phyloP scores from a whole-genome alignment of 2,113 vertebrate genomes.

The Coregonus clupeaformis region DNA sequence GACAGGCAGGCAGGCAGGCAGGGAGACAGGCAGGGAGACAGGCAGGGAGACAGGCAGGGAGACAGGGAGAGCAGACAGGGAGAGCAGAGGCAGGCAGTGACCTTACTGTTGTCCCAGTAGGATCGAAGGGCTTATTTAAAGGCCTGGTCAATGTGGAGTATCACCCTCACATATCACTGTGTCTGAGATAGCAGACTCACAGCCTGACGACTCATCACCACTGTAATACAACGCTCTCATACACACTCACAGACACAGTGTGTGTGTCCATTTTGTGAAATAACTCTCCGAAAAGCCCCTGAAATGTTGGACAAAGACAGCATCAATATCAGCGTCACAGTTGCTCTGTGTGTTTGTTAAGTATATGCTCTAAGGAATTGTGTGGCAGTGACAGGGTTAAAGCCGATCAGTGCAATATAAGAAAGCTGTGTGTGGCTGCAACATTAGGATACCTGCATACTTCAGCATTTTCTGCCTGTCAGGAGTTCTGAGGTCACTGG shows the following conservation, averaged over 20 bases:
- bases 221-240: constrained; percentile 70
- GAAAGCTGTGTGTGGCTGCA: constrained; percentile 8
- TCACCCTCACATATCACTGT: constrained; percentile 26
- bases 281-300: too few relatives aligned
- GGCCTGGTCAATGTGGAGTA: constrained; percentile 74
- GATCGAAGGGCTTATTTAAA: constrained; percentile 78
- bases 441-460: constrained; percentile 63
- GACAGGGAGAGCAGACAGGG: constrained; percentile 76
- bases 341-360: too few relatives aligned
- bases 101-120: constrained; percentile 62
- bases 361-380: too few relatives aligned
- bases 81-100: constrained; percentile 79
- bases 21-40: constrained; percentile 77
- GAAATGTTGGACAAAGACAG: too few relatives aligned
- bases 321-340: too few relatives aligned
- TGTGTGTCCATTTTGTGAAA: neutral
- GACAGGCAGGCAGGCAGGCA: constrained; percentile 56
- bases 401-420: too few relatives aligned
- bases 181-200: constrained; percentile 68
- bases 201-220: constrained; percentile 69
- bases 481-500: constrained; percentile 65
- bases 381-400: too few relatives aligned
- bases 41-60: constrained; percentile 61
- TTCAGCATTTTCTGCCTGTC: constrained; percentile 69
- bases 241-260: neutral